Evolutionary conservation across 2,888 invertebrate species (phyloP).

Genomic region (Sphecodes monilicornis): DNA sequence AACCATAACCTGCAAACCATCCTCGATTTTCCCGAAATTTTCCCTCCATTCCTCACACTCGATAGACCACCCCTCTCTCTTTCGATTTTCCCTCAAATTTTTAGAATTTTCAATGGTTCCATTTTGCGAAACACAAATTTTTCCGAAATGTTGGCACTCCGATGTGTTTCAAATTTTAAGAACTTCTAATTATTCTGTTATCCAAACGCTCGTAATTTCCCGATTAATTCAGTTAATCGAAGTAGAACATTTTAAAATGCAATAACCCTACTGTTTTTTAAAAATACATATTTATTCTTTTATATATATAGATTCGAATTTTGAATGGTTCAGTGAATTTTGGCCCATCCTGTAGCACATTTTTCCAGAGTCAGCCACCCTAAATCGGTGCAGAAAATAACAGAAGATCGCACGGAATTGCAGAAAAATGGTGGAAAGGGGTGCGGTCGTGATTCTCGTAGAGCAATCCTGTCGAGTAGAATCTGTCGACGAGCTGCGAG

Average conservation of each 20-base stretch:
- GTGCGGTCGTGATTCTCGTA: constrained; percentile 13
- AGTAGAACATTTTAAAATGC: too few species aligned
- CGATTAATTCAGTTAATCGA: too few species aligned
- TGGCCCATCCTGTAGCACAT: too few species aligned
- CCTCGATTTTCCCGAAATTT: background rate
- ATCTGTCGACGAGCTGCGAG: constrained; percentile 45
- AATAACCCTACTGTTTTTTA: background rate
- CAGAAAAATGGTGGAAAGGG: background rate
- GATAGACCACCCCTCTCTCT: background rate
- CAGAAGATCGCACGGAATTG: background rate
- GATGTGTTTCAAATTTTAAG: too few species aligned
- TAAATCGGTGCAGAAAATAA: background rate
- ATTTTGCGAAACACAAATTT: too few species aligned
- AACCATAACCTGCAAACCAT: background rate
- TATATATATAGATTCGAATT: too few species aligned
- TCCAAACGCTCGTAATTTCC: too few species aligned
- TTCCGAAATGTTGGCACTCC: too few species aligned
- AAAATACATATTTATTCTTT: too few species aligned
- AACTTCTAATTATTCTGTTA: too few species aligned
- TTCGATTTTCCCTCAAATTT: background rate
- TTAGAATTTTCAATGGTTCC: background rate
- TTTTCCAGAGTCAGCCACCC: background rate
- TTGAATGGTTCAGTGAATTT: background rate
- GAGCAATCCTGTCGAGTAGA: constrained; percentile 37
- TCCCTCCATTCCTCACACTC: background rate